Percentiles rank a stretch among this genome's conserved stretches.
Evolutionary conservation across 2,797 vertebrate genomes (phyloP).

Genomic region (Pampus argenteus): DNA sequence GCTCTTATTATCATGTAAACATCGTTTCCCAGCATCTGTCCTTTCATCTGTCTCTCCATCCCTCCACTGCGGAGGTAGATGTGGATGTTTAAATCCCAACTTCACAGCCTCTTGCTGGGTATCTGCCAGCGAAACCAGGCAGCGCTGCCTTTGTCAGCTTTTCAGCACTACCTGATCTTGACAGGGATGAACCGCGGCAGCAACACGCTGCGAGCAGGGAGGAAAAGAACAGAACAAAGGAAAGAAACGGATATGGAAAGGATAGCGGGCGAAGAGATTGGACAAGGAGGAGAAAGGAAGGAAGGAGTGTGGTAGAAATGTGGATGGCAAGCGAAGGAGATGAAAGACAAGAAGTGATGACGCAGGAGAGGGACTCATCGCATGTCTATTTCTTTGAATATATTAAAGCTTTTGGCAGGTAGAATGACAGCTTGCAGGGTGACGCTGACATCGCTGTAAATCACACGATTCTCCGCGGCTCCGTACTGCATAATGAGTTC

Average conservation of each 20-base stretch:
- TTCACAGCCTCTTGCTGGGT: conserved; percentile 34
- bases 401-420: conserved; percentile 53
- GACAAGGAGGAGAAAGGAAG: conserved; percentile 11
- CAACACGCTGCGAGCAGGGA: conserved; percentile 19
- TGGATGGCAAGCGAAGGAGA: conserved; percentile 18
- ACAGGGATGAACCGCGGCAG: conserved; percentile 45
- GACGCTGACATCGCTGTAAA: conserved; percentile 39
- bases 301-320: conserved; percentile 33
- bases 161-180: conserved; percentile 59
- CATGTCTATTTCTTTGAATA: conserved; percentile 36
- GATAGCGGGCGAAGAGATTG: conserved; percentile 6
- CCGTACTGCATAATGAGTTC: conserved; percentile 47
- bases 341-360: conserved; percentile 30
- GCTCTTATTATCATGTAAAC: conserved; percentile 14
- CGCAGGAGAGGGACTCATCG: conserved; percentile 21
- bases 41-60: conserved; percentile 41
- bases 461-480: conserved; percentile 37
- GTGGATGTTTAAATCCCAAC: conserved; percentile 47
- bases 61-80: conserved; percentile 21
- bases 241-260: conserved; percentile 35
- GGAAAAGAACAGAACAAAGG: conserved; percentile 42
- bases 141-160: conserved; percentile 57
- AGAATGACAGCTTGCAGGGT: conserved; percentile 49
- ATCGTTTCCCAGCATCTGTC: conserved; percentile 1
- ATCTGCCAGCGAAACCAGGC: conserved; percentile 25